Conservation (phyloP, 2,888 invertebrate species). For the Pristionchus exspectatus region DNA sequence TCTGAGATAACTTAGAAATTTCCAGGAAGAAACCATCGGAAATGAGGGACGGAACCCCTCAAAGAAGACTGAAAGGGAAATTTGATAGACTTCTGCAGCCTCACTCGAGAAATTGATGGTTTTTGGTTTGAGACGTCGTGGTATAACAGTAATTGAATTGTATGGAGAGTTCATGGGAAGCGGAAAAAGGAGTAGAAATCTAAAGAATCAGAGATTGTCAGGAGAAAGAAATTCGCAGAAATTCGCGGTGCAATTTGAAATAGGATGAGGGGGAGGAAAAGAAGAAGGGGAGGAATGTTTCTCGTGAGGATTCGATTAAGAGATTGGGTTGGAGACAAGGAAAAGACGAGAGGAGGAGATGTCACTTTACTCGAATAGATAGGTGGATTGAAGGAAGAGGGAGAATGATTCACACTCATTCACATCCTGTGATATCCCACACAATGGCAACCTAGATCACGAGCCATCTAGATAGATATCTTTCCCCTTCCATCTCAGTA, state of each 20-base stretch:
- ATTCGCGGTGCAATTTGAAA: slow-evolving; percentile 3
- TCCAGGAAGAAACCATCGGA: neutral
- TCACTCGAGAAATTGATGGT: neutral
- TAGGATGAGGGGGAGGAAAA: slow-evolving; percentile 4
- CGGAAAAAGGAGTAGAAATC: neutral
- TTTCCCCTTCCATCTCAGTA: neutral
- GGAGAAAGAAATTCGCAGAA: slow-evolving; percentile 18
- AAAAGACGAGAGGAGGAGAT: neutral
- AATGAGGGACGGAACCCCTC: neutral
- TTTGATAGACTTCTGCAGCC: neutral
- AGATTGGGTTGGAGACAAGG: slow-evolving; percentile 17
- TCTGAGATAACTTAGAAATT: neutral
- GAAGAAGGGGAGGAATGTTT: slow-evolving; percentile 23
- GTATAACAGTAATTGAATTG: slow-evolving; percentile 3
- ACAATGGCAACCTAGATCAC: neutral
- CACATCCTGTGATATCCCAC: neutral
- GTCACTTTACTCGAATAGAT: neutral
- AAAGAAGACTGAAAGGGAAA: neutral
- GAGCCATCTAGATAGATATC: neutral
- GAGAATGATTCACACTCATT: neutral
- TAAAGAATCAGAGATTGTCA: slow-evolving; percentile 6
- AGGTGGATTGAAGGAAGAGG: neutral
- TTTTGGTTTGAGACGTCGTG: neutral
- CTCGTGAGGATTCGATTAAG: slow-evolving; percentile 13
- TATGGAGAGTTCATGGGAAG: neutral